Evolutionary conservation across 2,113 vertebrate genomes (phyloP), one percentile per base, ranked within the genome.

Genomic region (Vicugna pacos): DNA sequence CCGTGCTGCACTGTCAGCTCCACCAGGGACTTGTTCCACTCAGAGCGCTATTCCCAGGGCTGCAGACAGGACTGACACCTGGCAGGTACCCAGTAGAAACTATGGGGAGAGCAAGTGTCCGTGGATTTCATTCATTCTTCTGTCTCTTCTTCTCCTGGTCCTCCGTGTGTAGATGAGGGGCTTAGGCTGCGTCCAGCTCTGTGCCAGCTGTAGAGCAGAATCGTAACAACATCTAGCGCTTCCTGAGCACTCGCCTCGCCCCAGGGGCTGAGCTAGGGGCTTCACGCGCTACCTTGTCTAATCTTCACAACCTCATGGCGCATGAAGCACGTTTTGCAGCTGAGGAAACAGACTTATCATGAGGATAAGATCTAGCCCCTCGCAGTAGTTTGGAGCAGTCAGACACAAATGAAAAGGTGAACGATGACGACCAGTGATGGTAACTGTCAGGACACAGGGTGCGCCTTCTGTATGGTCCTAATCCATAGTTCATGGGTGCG

Each of bases 101-200:
- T 4, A 22, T 28, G 48, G n/a, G 1, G 32, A 1, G 17, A 80
- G 38, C 3, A 0, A 13, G 1, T 1, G 32, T 26, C 3, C 2
- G 69, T 1, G 35, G 26, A 3, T 26, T 28, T 48, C 30, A 0
- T 3, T 48, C 38, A 6, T 20, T 19, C 15, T 15, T 6, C 46
- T 0, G 22, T 58, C n/a, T 67, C 83, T 54, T 19, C 42, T 15
- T 19, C 54, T 54, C 52, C 64, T 13, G 1, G 14, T 8, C n/a
- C 58, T 15, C 15, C 19, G 7, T 0, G 24, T 14, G 16, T 0
- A 12, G 17, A 10, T 30, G 2, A 5, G n/a, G 10, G 72, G 22
- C 56, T 26, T 12, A 5, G 38, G 8, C 30, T 7, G 46, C 46
- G 69, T 48, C 15, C 56, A 3, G 16, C 56, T 30, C 72, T 6